These are phyloP conservation scores for Streblospio benedicti DNA, from an alignment of 1,140 invertebrate species.

Conservation along the genomic window DNA sequence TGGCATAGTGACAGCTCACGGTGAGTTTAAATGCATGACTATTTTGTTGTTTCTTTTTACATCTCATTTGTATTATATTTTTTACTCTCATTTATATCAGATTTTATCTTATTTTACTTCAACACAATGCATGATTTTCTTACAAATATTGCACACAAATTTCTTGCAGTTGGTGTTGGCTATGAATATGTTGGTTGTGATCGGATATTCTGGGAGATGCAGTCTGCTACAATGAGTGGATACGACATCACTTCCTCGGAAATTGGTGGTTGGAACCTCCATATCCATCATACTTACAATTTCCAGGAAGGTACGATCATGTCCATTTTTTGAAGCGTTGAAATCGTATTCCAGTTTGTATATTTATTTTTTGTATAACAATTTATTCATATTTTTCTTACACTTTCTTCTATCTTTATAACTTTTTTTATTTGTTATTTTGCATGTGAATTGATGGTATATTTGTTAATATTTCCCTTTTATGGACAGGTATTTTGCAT, in stretches of 20 bases:
- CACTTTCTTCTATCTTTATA: too few relatives aligned
- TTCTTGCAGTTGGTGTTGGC: slow-evolving; percentile 76
- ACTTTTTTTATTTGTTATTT: too few relatives aligned
- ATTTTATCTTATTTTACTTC: not conserved
- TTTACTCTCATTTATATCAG: too few relatives aligned
- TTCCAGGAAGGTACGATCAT: slow-evolving; percentile 73
- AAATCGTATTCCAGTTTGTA: not conserved
- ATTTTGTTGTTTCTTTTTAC: not conserved
- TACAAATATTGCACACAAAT: too few relatives aligned
- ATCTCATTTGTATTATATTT: not conserved
- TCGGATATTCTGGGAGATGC: slow-evolving; percentile 87
- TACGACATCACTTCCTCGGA: slow-evolving; percentile 94
- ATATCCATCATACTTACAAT: slow-evolving; percentile 94
- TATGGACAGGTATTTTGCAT: slow-evolving; percentile 82
- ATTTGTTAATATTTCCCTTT: too few relatives aligned
- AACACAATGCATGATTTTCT: not conserved
- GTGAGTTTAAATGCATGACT: slow-evolving; percentile 23
- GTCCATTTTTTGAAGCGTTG: not conserved
- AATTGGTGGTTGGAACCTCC: slow-evolving; percentile 93
- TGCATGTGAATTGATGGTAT: too few relatives aligned
- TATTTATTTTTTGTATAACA: too few relatives aligned
- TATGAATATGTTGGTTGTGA: slow-evolving; percentile 91
- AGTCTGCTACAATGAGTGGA: slow-evolving; percentile 86
- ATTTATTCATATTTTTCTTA: too few relatives aligned
- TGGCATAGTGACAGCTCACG: slow-evolving; percentile 48